Evolutionary conservation across 2,113 vertebrate species (phyloP).

Genomic region (Urocynchramus pylzowi): DNA sequence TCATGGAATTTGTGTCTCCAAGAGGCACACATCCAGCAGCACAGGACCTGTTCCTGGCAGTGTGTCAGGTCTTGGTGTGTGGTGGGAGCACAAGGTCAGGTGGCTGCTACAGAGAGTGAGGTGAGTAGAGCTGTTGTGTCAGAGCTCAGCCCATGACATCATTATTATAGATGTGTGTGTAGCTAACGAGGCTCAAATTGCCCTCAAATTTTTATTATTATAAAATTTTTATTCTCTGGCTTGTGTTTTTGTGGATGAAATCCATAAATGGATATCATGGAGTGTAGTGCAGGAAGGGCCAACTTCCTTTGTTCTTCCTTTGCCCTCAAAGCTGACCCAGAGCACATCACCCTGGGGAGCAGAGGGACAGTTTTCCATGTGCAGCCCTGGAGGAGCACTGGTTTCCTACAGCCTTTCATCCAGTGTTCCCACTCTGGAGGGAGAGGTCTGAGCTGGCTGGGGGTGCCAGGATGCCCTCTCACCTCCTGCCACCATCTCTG

Average conservation of each 20-base stretch:
- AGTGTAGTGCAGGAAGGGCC: neutral
- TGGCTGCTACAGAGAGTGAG: neutral
- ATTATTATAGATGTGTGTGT: neutral
- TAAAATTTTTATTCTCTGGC: neutral
- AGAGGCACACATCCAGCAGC: neutral
- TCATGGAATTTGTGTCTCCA: neutral
- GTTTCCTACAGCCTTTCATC: neutral
- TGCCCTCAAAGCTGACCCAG: neutral
- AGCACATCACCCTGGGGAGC: neutral
- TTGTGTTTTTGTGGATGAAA: neutral
- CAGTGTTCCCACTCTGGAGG: rapidly evolving
- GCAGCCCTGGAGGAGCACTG: neutral
- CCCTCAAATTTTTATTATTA: neutral
- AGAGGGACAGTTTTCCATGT: rapidly evolving
- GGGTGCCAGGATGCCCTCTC: neutral
- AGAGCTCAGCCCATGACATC: neutral
- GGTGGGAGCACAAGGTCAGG: neutral
- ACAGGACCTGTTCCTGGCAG: neutral
- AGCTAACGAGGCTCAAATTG: neutral
- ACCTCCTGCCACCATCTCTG: neutral
- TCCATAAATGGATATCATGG: neutral
- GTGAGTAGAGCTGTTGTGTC: neutral
- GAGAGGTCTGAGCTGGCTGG: neutral
- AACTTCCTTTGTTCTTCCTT: neutral
- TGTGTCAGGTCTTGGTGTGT: neutral